Percentiles rank a stretch among this genome's conserved stretches.
These are phyloP conservation scores for Catalaphyllia jardinei DNA, from an alignment of 64 coral and sea anemone species.

Conservation along the genomic window DNA sequence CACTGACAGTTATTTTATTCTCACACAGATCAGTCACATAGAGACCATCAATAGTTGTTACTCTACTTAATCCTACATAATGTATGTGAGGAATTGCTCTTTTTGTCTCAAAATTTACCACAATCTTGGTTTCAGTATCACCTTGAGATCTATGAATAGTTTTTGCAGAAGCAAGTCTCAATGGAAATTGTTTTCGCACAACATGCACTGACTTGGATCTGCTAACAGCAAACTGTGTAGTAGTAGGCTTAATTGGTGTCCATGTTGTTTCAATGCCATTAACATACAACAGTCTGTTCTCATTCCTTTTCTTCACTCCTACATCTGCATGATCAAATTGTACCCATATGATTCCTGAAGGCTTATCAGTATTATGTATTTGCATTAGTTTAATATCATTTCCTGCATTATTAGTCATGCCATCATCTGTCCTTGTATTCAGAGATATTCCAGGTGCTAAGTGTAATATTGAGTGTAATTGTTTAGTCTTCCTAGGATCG, in stretches of 20 bases:
- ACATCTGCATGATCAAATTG: conserved; percentile 37
- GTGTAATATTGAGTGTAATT: conserved; percentile 15
- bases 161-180: conserved; percentile 30
- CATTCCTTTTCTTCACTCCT: conserved; percentile 16
- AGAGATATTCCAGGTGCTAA: conserved; percentile 15
- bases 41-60: conserved; percentile 18
- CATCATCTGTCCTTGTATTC: conserved; percentile 38
- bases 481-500: conserved; percentile 17
- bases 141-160: conserved; percentile 43
- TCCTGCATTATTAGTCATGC: background rate
- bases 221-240: conserved; percentile 40
- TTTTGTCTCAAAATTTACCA: conserved; percentile 50
- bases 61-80: conserved; percentile 48
- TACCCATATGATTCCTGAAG: conserved; percentile 34
- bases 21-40: conserved; percentile 32
- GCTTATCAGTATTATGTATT: conserved; percentile 30
- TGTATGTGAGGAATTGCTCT: conserved; percentile 62
- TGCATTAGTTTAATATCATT: conserved; percentile 12
- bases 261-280: conserved; percentile 35
- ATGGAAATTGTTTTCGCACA: conserved; percentile 46
- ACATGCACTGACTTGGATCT: conserved; percentile 10
- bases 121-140: conserved; percentile 38
- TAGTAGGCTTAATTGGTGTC: conserved; percentile 45
- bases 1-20: conserved; percentile 15
- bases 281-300: conserved; percentile 33